Evolutionary conservation across 2,888 invertebrate genomes (phyloP), one percentile per base, ranked within the genome.

Genomic region (Nephrocerus scutellatus): DNA sequence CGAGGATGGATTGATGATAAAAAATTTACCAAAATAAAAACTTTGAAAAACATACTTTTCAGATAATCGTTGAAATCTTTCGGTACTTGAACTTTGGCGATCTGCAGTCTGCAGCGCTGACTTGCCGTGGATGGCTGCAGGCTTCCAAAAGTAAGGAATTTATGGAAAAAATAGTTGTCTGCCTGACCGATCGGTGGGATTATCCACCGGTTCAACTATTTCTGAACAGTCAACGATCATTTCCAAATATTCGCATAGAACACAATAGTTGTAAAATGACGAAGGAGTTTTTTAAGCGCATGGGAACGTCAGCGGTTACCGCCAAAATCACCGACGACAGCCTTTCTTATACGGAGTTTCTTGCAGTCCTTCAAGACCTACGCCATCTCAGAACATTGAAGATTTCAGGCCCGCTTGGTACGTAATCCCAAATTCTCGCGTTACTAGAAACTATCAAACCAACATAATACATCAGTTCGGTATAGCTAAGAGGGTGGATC

Each of bases 31-130:
- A n/a, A n/a, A n/a, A n/a, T n/a, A n/a, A n/a, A n/a, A n/a, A n/a
- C n/a, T n/a, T n/a, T n/a, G n/a, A n/a, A n/a, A n/a, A n/a, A n/a
- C n/a, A n/a, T n/a, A n/a, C 39, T 46, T 70, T 70, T 28, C 70
- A 81, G 81, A 74, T 80, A 36, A 68, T 81, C 47, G 72, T 79
- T 40, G 73, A 77, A 49, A 72, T 81, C 46, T 77, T 79, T 57
- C 74, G 77, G 48, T 78, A 74, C 61, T 62, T 81, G 48, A 72
- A 76, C 24, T 74, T 77, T 50, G 72, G 79, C 3, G 84, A 84
- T 57, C 69, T 79, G 49, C 75, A 78, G 60, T 70, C 74, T 30
- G 80, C 80, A 23, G 76, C 80, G 48, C 70, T 78, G 49, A 79
- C 80, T 16, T 80, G 79, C 57, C 72, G 65, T 13, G 67, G 73